Conservation (phyloP, 1,140 invertebrate genomes). For the Asobara japonica region DNA sequence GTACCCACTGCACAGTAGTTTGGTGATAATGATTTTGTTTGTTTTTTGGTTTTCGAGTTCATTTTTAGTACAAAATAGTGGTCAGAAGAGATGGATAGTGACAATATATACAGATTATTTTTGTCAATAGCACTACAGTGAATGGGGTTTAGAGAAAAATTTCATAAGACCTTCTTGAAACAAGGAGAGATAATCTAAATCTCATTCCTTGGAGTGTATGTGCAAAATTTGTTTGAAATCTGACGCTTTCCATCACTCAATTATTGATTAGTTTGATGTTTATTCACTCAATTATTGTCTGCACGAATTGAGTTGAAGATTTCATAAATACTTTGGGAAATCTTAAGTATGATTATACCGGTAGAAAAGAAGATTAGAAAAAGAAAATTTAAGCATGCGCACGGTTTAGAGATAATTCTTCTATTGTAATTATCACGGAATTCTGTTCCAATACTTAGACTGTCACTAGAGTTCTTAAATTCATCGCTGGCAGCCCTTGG, state of each 20-base stretch:
- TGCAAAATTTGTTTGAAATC: neutral
- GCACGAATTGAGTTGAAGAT: constrained; percentile 13
- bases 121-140: neutral
- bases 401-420: constrained; percentile 48
- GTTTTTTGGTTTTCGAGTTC: neutral
- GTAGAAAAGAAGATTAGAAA: constrained; percentile 20
- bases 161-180: neutral
- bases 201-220: neutral
- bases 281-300: constrained; percentile 12
- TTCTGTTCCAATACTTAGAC: constrained; percentile 65
- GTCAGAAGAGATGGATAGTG: neutral
- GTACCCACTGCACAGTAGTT: constrained; percentile 25
- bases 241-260: neutral
- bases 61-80: neutral
- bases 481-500: constrained; percentile 66
- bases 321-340: neutral
- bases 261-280: constrained; percentile 25
- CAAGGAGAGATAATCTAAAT: neutral
- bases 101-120: neutral
- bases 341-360: neutral
- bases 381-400: constrained; percentile 48
- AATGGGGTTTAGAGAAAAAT: neutral
- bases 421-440: constrained; percentile 58
- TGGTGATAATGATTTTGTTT: neutral
- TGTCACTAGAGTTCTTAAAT: constrained; percentile 65